Evolutionary conservation across 2,113 vertebrate species (phyloP).

Genomic region (Neogobius melanostomus): DNA sequence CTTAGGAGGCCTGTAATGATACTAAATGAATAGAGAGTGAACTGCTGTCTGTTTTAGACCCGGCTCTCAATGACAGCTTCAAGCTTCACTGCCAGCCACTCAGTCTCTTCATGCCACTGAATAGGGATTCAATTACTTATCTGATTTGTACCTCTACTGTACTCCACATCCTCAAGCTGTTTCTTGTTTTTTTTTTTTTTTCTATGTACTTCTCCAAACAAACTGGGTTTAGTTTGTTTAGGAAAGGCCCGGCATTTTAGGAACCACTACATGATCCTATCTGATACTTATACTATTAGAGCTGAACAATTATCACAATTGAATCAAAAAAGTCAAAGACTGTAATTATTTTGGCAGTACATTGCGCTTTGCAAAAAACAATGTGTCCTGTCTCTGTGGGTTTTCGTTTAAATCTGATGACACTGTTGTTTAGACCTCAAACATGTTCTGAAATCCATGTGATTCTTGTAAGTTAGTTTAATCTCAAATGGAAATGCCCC

Average conservation of each 20-base stretch:
- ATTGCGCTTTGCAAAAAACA: too few relatives aligned
- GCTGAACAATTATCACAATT: too few relatives aligned
- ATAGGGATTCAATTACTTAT: constrained; percentile 53
- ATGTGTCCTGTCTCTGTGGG: too few relatives aligned
- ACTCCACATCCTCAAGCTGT: constrained; percentile 19
- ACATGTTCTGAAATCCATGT: too few relatives aligned
- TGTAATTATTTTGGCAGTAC: too few relatives aligned
- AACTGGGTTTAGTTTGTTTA: neutral
- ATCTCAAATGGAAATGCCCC: too few relatives aligned
- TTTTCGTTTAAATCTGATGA: too few relatives aligned
- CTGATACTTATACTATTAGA: neutral
- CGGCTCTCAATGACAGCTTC: constrained; percentile 71
- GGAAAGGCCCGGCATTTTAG: neutral
- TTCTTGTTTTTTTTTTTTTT: constrained; percentile 5
- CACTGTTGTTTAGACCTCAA: too few relatives aligned
- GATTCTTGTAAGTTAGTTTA: too few relatives aligned
- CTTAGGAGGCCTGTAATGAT: constrained; percentile 90
- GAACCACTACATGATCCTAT: neutral
- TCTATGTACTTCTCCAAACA: constrained; percentile 22
- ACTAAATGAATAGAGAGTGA: constrained; percentile 96
- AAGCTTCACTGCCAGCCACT: constrained; percentile 64
- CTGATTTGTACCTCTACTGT: constrained; percentile 44
- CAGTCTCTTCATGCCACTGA: constrained; percentile 58
- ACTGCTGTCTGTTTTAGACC: constrained; percentile 89
- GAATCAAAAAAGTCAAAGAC: too few relatives aligned